Evolutionary conservation across 2,113 vertebrate species (phyloP), one percentile per base, ranked within the genome.

Genomic region (Cephalopterus ornatus): DNA sequence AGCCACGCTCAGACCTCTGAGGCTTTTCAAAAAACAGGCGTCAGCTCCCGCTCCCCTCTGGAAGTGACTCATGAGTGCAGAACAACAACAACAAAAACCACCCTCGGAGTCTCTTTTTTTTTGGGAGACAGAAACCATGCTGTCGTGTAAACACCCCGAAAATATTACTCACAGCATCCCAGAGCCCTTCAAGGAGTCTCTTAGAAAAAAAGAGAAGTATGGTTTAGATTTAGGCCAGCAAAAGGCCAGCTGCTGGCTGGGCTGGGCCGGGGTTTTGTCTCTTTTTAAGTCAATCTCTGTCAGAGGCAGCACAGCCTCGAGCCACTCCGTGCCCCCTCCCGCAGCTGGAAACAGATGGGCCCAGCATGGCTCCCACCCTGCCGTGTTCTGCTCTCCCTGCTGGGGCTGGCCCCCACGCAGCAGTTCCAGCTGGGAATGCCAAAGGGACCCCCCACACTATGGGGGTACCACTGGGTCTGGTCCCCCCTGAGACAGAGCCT

Each of bases 21-120:
- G 95, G 89, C 76, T 89, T 89, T 88, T 91, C 47, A 78, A 82
- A 94, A 93, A 58, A 65, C 93, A 82, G 21, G n/a, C 35, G 66
- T 86, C 94, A 96, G 95, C 94, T 93, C 95, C 92, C 15, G 67
- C 94, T 94, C 89, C 68, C 75, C 95, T 88, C 92, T 95, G 90
- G 90, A 93, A 97, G 94, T 97, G 96, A 97, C 95, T 97, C 97
- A 97, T 71, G 32, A 93, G 92, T 81, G 41, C 88, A 88, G n/a
- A 96, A 88, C 96, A 95, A 96, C 94, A 96, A 93, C 94, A 96
- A 94, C 95, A 90, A 91, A 85, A 96, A 47, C 91, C 95, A 81
- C 72, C 85, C 94, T 73, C 74, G 1, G 78, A 59, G 47, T 47
- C 24, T 17, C 68, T 56, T 63, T 58, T 81, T 66, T 86, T 58